These are phyloP conservation scores for Xiphophorus maculatus DNA, from an alignment of 2,113 vertebrate genomes.

Conservation along the genomic window DNA sequence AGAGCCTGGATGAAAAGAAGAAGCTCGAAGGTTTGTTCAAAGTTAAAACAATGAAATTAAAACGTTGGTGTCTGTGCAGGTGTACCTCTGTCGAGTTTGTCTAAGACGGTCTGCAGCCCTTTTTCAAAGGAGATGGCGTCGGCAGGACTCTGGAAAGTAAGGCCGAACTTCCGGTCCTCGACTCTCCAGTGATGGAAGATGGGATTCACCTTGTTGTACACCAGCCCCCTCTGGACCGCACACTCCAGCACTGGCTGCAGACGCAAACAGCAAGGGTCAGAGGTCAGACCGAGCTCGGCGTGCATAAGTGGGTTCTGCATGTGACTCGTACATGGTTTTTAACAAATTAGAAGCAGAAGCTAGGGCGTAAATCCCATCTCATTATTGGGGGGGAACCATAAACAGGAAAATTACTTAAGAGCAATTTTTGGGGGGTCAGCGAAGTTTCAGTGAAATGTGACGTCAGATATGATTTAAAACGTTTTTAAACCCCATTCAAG, in stretches of 20 bases:
- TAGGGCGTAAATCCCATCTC: too few species aligned
- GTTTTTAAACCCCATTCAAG: too few species aligned
- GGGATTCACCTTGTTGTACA: constrained; percentile 95
- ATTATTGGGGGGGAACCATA: too few species aligned
- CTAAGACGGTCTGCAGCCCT: constrained; percentile 85
- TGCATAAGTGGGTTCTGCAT: too few species aligned
- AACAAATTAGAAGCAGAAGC: background rate
- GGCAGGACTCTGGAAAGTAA: constrained; percentile 92
- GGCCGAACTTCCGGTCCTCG: constrained; percentile 89
- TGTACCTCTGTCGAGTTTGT: constrained; percentile 87
- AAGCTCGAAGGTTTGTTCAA: constrained; percentile 8
- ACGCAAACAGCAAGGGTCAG: constrained; percentile 43
- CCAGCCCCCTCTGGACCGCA: constrained; percentile 84
- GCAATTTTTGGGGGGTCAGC: too few species aligned
- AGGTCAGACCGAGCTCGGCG: background rate
- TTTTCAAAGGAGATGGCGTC: constrained; percentile 90
- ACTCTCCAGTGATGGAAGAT: constrained; percentile 96
- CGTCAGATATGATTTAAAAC: too few species aligned
- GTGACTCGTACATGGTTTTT: too few species aligned
- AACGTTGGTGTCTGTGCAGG: background rate
- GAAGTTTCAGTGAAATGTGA: too few species aligned
- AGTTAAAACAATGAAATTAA: background rate
- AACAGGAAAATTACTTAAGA: too few species aligned
- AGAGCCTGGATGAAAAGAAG: constrained; percentile 75
- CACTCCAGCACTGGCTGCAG: constrained; percentile 89